These are phyloP conservation scores for Pectinophora gossypiella DNA, from an alignment of 1,140 invertebrate genomes.

Conservation along the genomic window DNA sequence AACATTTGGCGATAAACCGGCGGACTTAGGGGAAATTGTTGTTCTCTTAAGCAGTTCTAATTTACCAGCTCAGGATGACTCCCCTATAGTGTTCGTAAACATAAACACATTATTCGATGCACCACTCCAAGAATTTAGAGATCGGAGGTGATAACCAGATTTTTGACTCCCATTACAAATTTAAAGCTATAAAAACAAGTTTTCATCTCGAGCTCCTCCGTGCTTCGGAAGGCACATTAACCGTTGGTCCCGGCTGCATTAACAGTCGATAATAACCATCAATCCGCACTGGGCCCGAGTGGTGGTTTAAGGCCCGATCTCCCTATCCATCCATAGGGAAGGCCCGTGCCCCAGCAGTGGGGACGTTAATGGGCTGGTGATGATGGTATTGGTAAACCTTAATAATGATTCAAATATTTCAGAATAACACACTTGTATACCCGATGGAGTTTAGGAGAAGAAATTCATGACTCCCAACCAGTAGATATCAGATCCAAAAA, in stretches of 20 bases:
- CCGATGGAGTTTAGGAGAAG: slow-evolving; percentile 33
- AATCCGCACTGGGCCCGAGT: too few species aligned
- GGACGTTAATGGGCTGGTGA: too few species aligned
- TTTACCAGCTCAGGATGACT: slow-evolving; percentile 52
- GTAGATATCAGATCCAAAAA: slow-evolving; percentile 18
- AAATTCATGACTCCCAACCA: slow-evolving; percentile 24
- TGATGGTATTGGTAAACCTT: neutral
- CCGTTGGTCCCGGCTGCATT: too few species aligned
- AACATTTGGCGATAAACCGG: slow-evolving; percentile 27
- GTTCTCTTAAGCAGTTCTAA: slow-evolving; percentile 43
- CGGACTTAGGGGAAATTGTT: slow-evolving; percentile 41
- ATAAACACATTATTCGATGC: slow-evolving; percentile 37
- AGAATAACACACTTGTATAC: slow-evolving; percentile 50
- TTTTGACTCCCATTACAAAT: too few species aligned
- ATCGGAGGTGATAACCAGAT: too few species aligned
- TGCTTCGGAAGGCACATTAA: too few species aligned
- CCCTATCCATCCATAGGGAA: too few species aligned
- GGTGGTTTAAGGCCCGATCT: too few species aligned
- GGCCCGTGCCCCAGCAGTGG: too few species aligned
- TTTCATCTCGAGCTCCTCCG: too few species aligned
- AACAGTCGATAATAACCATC: too few species aligned
- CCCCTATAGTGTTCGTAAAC: slow-evolving; percentile 52
- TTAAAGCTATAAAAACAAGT: too few species aligned
- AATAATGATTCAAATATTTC: slow-evolving; percentile 8
- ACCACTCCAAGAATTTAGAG: slow-evolving; percentile 37